A percentile compares a stretch with the other conserved stretches of the same genome.
These are phyloP conservation scores for Bombycilla garrulus DNA, from an alignment of 2,113 vertebrate genomes.

Conservation along the genomic window DNA sequence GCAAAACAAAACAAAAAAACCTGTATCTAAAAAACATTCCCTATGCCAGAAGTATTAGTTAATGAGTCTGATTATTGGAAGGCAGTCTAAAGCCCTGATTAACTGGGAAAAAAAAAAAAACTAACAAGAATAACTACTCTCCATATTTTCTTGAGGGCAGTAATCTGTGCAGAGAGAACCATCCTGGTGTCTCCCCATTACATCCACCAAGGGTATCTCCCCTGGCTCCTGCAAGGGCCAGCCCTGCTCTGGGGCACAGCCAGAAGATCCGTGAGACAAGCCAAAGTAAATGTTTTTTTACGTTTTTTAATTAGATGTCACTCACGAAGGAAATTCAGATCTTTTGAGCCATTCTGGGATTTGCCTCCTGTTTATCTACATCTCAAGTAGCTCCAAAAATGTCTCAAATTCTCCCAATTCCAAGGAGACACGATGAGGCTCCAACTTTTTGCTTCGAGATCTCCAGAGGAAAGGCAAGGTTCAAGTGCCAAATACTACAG, in stretches of 20 bases:
- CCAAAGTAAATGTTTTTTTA: not conserved
- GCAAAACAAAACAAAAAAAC: not conserved
- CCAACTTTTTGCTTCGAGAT: not conserved
- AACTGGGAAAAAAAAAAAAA: not conserved
- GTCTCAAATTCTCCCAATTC: not conserved
- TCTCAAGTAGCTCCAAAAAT: not conserved
- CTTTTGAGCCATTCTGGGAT: not conserved
- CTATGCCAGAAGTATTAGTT: not conserved
- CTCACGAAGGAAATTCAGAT: not conserved
- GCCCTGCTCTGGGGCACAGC: not conserved
- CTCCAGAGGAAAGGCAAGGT: not conserved
- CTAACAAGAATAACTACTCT: not conserved
- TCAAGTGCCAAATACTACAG: conserved; percentile 29
- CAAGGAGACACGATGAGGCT: rapidly evolving
- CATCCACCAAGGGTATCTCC: not conserved
- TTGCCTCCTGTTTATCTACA: not conserved
- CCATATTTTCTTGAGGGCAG: not conserved
- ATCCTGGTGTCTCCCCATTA: not conserved
- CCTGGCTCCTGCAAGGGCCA: not conserved
- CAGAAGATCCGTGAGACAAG: not conserved
- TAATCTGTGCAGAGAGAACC: not conserved
- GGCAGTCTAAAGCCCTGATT: not conserved
- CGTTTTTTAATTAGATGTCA: not conserved
- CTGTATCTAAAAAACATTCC: not conserved
- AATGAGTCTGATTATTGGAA: not conserved